Base-by-base conservation (phyloP, 2,113 vertebrate species). In the Myotis yumanensis region DNA sequence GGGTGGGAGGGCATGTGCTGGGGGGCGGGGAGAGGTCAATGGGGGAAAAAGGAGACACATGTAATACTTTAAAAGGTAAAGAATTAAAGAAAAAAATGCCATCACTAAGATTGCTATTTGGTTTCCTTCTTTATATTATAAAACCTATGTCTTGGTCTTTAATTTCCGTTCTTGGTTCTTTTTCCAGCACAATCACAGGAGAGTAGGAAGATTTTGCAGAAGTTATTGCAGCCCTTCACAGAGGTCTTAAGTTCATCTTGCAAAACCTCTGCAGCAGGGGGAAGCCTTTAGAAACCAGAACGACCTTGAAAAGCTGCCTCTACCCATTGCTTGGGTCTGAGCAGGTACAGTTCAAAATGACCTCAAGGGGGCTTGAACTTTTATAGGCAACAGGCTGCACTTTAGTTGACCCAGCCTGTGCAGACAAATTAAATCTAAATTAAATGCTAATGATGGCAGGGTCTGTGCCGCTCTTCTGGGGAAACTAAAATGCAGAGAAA, bases 401-500 rank as follows among this genome's bases (percentile, higher is more conserved):
- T 22, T 66, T 4, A 28, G 76, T 37, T 80, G 23, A 62, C 46
- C 40, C 18, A 25, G 83, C 37, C 84, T 35, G 25, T 28, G 80
- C 48, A 80, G 68, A 81, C 1, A 11, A 2, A 83, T 51, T 89
- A 91, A 91, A 84, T 94, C 51, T 92, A 87, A 95, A 93, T 91
- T 59, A 95, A 93, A 84, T 77, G 76, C 85, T 91, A 96, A 92
- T 46, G 80, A 77, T 35, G 11, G 82, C 30, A n/a, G 35, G 72
- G 48, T 86, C 83, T 48, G 40, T 62, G 35, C 48, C 79, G 52
- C 28, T 91, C 90, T 87, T 35, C 64, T 94, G 90, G 80, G 87
- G 88, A 94, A 83, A 87, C 62, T 89, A 43, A 93, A 94, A 52
- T 9, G 30, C 90, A 75, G 84, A 91, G 69, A 79, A 91, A 75